These are phyloP conservation scores for Clytia hemisphaerica DNA, from an alignment of 30 jellyfish, hydroid and myxozoan species.

Conservation along the genomic window DNA sequence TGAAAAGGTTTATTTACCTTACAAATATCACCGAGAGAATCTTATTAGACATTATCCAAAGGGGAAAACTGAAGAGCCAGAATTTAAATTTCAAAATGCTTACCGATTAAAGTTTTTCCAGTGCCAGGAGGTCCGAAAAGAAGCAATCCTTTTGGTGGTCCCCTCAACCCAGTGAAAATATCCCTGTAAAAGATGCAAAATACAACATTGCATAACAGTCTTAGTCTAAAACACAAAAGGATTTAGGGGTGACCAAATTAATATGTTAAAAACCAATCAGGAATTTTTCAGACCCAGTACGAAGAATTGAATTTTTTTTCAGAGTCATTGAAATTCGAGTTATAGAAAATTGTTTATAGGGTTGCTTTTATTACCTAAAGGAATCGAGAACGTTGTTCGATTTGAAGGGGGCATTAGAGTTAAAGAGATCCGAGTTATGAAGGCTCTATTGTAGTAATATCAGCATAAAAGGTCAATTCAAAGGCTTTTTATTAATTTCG, in stretches of 20 bases:
- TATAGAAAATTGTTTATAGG: too few species aligned
- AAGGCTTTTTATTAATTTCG: too few species aligned
- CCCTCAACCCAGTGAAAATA: constrained; percentile 89
- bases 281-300: too few species aligned
- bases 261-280: too few species aligned
- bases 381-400: too few species aligned
- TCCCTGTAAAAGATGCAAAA: constrained; percentile 43
- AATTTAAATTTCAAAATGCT: background rate
- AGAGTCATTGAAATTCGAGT: too few species aligned
- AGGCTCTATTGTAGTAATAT: background rate
- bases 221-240: too few species aligned
- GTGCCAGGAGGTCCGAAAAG: constrained; percentile 99
- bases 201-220: background rate
- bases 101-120: constrained; percentile 97
- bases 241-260: background rate
- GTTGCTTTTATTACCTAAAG: too few species aligned
- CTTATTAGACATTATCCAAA: background rate
- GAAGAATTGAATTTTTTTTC: too few species aligned
- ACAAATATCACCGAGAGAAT: background rate
- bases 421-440: background rate
- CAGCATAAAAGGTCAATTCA: background rate
- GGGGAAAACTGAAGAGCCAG: too few species aligned
- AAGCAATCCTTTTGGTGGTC: constrained; percentile 97
- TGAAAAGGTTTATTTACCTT: too few species aligned
- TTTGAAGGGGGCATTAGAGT: background rate